Evolutionary conservation across 1,140 invertebrate genomes (phyloP).

Genomic region (Homalodisca vitripennis): DNA sequence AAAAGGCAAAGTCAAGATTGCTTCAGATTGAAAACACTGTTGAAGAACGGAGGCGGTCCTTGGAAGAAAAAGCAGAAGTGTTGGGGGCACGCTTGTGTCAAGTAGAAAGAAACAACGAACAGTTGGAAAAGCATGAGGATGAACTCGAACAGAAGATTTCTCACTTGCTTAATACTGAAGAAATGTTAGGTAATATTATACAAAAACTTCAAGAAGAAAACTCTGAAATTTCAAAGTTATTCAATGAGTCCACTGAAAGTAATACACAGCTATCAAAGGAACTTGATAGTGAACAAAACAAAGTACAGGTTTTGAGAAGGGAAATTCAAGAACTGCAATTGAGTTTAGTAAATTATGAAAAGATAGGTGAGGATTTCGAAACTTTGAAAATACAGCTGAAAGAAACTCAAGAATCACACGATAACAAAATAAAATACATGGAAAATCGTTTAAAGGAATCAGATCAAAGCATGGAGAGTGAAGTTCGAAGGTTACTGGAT

Average conservation of each 20-base stretch:
- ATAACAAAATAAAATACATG: constrained; percentile 42
- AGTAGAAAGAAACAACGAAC: constrained; percentile 32
- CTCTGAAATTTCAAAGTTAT: constrained; percentile 52
- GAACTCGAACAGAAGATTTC: constrained; percentile 55
- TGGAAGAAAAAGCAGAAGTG: constrained; percentile 55
- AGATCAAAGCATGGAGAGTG: constrained; percentile 43
- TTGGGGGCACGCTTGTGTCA: constrained; percentile 42
- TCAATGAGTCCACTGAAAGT: constrained; percentile 50
- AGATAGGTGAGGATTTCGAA: constrained; percentile 20
- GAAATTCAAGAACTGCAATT: neutral
- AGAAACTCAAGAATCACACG: constrained; percentile 51
- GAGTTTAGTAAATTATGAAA: neutral
- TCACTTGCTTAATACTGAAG: constrained; percentile 53
- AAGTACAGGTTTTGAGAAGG: constrained; percentile 12
- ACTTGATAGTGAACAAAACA: neutral
- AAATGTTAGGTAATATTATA: neutral
- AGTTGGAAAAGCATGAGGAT: constrained; percentile 32
- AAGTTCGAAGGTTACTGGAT: constrained; percentile 57
- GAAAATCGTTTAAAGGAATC: constrained; percentile 55
- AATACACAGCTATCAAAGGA: constrained; percentile 18
- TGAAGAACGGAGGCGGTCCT: constrained; percentile 54
- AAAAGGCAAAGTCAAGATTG: constrained; percentile 58
- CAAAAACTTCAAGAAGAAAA: constrained; percentile 25
- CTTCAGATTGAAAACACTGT: constrained; percentile 57
- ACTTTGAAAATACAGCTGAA: constrained; percentile 15